phyloP scores from a whole-genome alignment of 2,797 vertebrate species.

The Remorina albescens region DNA sequence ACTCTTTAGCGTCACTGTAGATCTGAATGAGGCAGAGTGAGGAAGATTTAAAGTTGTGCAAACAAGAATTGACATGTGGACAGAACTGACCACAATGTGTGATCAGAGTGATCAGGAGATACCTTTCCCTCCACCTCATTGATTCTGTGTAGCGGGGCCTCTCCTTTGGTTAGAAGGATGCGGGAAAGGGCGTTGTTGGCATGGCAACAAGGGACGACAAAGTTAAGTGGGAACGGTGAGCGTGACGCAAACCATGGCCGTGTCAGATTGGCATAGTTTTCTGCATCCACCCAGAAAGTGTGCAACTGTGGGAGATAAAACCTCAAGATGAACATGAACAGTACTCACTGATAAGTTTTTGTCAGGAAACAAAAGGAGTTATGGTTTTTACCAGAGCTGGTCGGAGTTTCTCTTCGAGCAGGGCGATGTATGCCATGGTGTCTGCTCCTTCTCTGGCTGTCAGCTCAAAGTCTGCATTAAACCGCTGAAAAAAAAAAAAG shows the following conservation, averaged over 20 bases:
- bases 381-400: constrained; percentile 90
- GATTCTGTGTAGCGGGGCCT: constrained; percentile 89
- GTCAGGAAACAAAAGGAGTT: neutral
- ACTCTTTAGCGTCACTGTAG: constrained; percentile 98
- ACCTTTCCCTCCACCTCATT: constrained; percentile 96
- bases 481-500: constrained; percentile 84
- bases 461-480: constrained; percentile 95
- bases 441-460: constrained; percentile 96
- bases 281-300: constrained; percentile 98
- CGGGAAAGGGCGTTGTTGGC: constrained; percentile 90
- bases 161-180: constrained; percentile 93
- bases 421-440: constrained; percentile 95
- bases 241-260: constrained; percentile 97
- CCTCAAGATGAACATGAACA: neutral
- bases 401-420: constrained; percentile 94
- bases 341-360: neutral
- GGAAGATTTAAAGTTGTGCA: constrained; percentile 3
- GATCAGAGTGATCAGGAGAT: constrained; percentile 18
- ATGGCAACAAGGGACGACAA: constrained; percentile 90
- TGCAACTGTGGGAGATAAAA: constrained; percentile 86
- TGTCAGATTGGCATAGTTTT: constrained; percentile 94
- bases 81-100: neutral
- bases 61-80: neutral
- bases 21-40: constrained; percentile 82
- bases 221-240: constrained; percentile 93